These are phyloP conservation scores for Myotis planiceps DNA, from an alignment of 2,797 vertebrate species.

Conservation along the genomic window DNA sequence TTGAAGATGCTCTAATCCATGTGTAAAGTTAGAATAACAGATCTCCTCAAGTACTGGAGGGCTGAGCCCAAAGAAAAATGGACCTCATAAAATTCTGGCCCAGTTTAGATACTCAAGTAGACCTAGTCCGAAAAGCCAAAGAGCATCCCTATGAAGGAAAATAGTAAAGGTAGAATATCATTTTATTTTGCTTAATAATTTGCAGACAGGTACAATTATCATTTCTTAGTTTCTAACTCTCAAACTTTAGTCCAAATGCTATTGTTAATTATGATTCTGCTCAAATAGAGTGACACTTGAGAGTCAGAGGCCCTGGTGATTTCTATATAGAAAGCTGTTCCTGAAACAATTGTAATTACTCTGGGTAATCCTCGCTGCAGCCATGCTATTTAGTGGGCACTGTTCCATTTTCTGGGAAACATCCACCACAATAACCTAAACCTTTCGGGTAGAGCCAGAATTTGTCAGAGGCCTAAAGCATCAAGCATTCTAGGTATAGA, in stretches of 20 bases:
- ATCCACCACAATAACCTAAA: conserved; percentile 15
- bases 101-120: not conserved
- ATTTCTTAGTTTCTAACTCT: conserved; percentile 52
- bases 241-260: conserved; percentile 60
- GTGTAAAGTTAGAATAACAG: conserved; percentile 10
- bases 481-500: not conserved
- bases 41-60: not conserved
- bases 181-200: conserved; percentile 35
- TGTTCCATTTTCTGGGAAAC: conserved; percentile 6
- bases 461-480: not conserved
- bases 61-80: not conserved
- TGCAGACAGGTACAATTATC: conserved; percentile 31
- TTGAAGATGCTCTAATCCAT: conserved; percentile 5
- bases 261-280: conserved; percentile 58
- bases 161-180: not conserved
- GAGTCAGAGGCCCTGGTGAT: not conserved
- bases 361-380: conserved; percentile 22
- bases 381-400: conserved; percentile 12
- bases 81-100: not conserved
- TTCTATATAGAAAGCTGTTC: not conserved
- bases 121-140: not conserved
- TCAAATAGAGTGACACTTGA: conserved; percentile 57
- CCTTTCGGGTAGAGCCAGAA: conserved; percentile 1
- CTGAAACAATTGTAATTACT: conserved; percentile 32
- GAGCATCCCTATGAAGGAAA: not conserved